Conservation (phyloP, 2,113 vertebrate species). For the Thamnaconus septentrionalis region DNA sequence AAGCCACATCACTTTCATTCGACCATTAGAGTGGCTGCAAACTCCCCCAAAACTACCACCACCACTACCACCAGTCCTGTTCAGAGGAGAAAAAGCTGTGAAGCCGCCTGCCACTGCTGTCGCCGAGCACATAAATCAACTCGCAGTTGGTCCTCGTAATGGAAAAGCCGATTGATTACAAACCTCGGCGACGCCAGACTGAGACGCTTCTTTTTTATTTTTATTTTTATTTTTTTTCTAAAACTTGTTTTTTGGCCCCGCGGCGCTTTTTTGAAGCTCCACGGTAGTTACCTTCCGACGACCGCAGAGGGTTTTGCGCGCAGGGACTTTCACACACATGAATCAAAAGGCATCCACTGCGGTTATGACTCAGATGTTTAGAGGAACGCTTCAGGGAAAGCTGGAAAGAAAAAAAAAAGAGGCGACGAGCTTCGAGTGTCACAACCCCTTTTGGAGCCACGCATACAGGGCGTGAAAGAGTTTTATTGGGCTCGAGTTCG, state of each 20-base stretch:
- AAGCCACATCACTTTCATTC: too few species aligned
- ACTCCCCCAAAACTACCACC: too few species aligned
- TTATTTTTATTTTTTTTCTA: too few species aligned
- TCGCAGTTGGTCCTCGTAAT: slow-evolving; percentile 39
- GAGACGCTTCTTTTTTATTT: too few species aligned
- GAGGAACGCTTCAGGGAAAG: slow-evolving; percentile 5
- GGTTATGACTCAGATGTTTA: slow-evolving; percentile 68
- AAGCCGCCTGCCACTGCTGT: slow-evolving; percentile 44
- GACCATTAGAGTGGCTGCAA: slow-evolving; percentile 62
- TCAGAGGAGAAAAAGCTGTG: slow-evolving; percentile 40
- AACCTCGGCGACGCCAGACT: neutral
- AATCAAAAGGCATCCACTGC: slow-evolving; percentile 52
- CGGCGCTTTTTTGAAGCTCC: slow-evolving; percentile 18
- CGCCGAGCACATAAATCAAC: slow-evolving; percentile 61
- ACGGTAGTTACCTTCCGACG: slow-evolving; percentile 48
- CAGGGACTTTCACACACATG: slow-evolving; percentile 53
- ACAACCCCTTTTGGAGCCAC: too few species aligned
- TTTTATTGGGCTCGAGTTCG: neutral
- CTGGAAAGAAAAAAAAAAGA: neutral
- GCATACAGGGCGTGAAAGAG: neutral
- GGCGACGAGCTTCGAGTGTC: too few species aligned
- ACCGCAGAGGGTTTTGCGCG: slow-evolving; percentile 20
- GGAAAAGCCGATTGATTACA: slow-evolving; percentile 68
- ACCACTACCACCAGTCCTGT: slow-evolving; percentile 55
- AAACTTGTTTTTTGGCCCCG: neutral